Percentiles rank a stretch among this genome's conserved stretches.
phyloP scores from a whole-genome alignment of 2,888 invertebrate species.

The Onchidella celtica region DNA sequence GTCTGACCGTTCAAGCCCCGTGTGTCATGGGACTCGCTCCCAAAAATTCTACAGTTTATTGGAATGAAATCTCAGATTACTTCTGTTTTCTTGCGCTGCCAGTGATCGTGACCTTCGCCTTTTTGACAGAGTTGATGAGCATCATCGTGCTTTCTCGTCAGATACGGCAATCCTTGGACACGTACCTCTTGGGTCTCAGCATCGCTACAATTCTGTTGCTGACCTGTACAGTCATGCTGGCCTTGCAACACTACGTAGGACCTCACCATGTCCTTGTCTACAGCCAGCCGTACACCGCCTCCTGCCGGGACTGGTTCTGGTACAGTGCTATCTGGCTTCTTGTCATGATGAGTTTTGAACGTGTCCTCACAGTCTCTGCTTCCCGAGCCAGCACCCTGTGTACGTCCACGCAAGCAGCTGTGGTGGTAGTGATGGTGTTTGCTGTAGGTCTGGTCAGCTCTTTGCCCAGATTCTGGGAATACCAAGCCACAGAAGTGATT shows the following conservation, averaged over 20 bases:
- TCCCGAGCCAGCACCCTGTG: conserved; percentile 68
- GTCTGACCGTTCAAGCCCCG: conserved; percentile 64
- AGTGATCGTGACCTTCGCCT: conserved; percentile 67
- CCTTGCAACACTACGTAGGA: conserved; percentile 73
- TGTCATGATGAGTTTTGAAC: conserved; percentile 74
- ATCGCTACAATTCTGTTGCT: conserved; percentile 66
- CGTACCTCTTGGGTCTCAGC: conserved; percentile 74
- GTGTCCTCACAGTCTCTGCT: conserved; percentile 70
- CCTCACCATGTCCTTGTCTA: conserved; percentile 64
- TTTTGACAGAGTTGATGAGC: conserved; percentile 72
- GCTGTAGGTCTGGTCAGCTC: conserved; percentile 75
- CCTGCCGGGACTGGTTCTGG: conserved; percentile 76
- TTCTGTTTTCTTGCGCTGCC: conserved; percentile 73
- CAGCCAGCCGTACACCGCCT: conserved; percentile 70
- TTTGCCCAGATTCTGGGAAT: conserved; percentile 77
- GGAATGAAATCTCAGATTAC: conserved; percentile 70
- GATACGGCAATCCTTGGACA: conserved; percentile 71
- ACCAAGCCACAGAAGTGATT: conserved; percentile 60
- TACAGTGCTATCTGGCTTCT: conserved; percentile 76
- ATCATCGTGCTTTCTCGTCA: conserved; percentile 72
- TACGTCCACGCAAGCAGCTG: conserved; percentile 70
- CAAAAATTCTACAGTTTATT: conserved; percentile 56
- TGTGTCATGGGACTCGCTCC: conserved; percentile 58
- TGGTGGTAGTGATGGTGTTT: conserved; percentile 72
- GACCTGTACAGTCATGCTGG: conserved; percentile 61